Conservation (phyloP, 2,888 invertebrate species). For the Caenorhabditis sp. region DNA sequence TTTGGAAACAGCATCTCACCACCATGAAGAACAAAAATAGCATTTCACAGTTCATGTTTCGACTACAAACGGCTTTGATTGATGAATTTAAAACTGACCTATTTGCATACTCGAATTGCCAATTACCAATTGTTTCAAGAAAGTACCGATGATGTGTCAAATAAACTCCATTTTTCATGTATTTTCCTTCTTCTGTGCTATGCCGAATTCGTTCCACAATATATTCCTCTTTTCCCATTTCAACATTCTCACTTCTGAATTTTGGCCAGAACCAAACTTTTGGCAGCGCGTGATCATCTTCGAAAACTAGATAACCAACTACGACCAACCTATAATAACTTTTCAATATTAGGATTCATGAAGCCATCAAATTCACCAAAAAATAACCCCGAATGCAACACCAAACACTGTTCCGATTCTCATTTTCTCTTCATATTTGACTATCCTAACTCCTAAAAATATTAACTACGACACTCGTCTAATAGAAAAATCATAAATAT, state of each 20-base stretch:
- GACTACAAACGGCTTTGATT: too few species aligned
- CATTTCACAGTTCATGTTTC: too few species aligned
- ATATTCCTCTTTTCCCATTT: constrained; percentile 4
- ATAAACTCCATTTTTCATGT: constrained; percentile 15
- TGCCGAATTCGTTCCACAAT: background rate
- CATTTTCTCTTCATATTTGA: background rate
- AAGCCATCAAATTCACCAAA: background rate
- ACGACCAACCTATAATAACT: background rate
- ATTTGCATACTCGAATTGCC: constrained; percentile 6
- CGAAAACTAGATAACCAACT: background rate
- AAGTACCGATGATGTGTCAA: constrained; percentile 27
- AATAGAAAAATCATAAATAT: background rate
- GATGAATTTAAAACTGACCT: constrained; percentile 11
- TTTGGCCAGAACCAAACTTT: background rate
- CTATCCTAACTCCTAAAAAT: background rate
- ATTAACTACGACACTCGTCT: too few species aligned
- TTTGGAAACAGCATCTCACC: too few species aligned
- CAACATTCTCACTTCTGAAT: background rate
- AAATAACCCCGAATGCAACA: background rate
- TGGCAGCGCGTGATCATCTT: background rate
- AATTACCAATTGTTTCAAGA: constrained; percentile 10
- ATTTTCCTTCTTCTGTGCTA: background rate
- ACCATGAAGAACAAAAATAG: too few species aligned
- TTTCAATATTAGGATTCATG: background rate
- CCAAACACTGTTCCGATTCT: background rate